Evolutionary conservation across 2,113 vertebrate genomes (phyloP), one percentile per base, ranked within the genome.

Genomic region (Gallinago media): DNA sequence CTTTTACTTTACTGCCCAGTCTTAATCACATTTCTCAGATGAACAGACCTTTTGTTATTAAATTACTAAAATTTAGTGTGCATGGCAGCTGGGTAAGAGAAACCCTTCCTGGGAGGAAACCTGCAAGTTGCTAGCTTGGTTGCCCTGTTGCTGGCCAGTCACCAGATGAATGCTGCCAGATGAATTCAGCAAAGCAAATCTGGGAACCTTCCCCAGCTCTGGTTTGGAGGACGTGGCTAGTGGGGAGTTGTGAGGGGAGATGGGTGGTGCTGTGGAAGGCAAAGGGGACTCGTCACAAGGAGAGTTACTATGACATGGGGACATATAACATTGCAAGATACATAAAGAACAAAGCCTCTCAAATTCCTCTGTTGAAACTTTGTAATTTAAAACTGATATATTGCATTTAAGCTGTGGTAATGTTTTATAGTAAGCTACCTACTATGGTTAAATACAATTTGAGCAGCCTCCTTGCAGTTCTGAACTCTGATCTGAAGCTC

Each of bases 191-290:
- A 8, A 32, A 74, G n/a, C 21, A 25, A 68, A 82, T 25, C 27
- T 55, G 21, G 38, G 50, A 87, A 9, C 12, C 42, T 42, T 80
- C 34, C 12, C 36, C 32, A 29, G 10, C 1, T 0, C 52, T 47
- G 44, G 7, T 18, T 32, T 36, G 50, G 29, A 50, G 32, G 23
- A 21, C 0, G 1, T 0, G 1, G 12, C 6, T 3, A 8, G 21
- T 5, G 32, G 44, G 18, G 12, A 34, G 1, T 0, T 62, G 4
- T 15, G 10, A 6, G 11, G 25, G 2, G 0, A 50, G 12, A 10
- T 20, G 21, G 6, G 8, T 36, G 31, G 1, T 14, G 14, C 23
- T 21, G 4, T 29, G 44, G 18, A 27, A 58, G 49, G 25, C 0
- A 1, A 34, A 56, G n/a, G 32, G 7, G 5, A 0, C 4, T 71